These are phyloP conservation scores for Polyploca ridens DNA, from an alignment of 2,888 invertebrate genomes.

Conservation along the genomic window DNA sequence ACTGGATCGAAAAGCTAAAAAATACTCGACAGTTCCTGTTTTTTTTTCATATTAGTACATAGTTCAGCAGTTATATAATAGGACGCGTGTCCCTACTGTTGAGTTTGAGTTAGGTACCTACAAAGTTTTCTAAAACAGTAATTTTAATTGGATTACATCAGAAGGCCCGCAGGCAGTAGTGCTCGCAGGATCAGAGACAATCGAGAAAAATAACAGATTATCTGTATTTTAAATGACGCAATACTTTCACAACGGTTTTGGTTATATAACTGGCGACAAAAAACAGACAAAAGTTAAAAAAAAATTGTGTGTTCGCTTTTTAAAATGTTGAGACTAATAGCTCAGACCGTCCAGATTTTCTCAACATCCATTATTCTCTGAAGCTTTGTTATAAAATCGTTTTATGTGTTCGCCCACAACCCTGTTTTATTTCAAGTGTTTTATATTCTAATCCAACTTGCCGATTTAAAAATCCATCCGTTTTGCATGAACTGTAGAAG, in stretches of 20 bases:
- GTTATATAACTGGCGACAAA: not conserved
- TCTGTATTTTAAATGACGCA: conserved; percentile 9
- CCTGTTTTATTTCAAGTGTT: no score
- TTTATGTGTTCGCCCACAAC: not conserved
- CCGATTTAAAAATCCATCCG: conserved; percentile 2
- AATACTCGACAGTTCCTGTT: no score
- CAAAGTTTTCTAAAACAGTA: not conserved
- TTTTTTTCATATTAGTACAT: no score
- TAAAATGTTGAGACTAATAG: no score
- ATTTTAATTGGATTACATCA: not conserved
- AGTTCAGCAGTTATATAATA: no score
- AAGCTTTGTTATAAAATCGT: not conserved
- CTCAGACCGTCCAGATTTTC: not conserved
- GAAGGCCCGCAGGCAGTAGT: not conserved
- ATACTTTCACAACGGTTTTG: not conserved
- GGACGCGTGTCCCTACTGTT: no score
- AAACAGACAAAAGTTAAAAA: no score
- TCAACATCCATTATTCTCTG: not conserved
- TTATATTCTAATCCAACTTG: not conserved
- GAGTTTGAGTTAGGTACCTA: no score
- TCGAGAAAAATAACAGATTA: not conserved
- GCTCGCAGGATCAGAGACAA: not conserved
- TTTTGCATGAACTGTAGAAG: not conserved
- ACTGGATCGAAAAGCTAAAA: no score
- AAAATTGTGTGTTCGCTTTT: no score